Evolutionary conservation across 2,888 invertebrate species (phyloP).

Genomic region (Nephrocerus scutellatus): DNA sequence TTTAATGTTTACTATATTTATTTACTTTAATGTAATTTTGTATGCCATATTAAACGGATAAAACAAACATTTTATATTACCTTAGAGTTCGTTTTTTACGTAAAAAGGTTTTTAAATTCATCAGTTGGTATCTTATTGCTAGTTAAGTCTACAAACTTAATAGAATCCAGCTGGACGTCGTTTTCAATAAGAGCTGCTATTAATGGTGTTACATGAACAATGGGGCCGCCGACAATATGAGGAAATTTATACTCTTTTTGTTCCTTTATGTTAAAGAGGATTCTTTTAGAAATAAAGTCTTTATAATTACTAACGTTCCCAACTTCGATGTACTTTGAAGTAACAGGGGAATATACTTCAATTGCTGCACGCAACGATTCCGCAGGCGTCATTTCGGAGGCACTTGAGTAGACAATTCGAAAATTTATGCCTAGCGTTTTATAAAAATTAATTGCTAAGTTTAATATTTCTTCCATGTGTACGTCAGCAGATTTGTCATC

Average conservation of each 20-base stretch:
- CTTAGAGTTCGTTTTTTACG: constrained; percentile 24
- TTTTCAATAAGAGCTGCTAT: constrained; percentile 67
- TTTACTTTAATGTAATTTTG: constrained; percentile 1
- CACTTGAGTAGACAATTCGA: constrained; percentile 56
- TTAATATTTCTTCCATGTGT: constrained; percentile 54
- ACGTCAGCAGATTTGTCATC: constrained; percentile 48
- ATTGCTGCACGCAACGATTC: constrained; percentile 64
- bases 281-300: constrained; percentile 69
- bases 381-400: constrained; percentile 54
- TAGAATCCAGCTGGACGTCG: constrained; percentile 36
- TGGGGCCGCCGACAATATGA: constrained; percentile 63
- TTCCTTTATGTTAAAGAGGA: constrained; percentile 62
- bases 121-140: constrained; percentile 24
- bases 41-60: too few species aligned
- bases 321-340: constrained; percentile 61
- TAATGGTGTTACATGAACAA: constrained; percentile 66
- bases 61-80: background rate
- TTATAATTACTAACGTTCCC: constrained; percentile 66
- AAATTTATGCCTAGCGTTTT: constrained; percentile 61
- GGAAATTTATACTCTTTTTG: constrained; percentile 57
- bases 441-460: constrained; percentile 55
- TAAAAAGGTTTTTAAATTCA: constrained; percentile 37
- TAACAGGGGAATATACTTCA: constrained; percentile 66
- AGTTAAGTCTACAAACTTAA: constrained; percentile 14
- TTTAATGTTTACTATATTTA: background rate